These are phyloP conservation scores for Halictus quadricinctus DNA, from an alignment of 2,888 invertebrate species.

Conservation along the genomic window DNA sequence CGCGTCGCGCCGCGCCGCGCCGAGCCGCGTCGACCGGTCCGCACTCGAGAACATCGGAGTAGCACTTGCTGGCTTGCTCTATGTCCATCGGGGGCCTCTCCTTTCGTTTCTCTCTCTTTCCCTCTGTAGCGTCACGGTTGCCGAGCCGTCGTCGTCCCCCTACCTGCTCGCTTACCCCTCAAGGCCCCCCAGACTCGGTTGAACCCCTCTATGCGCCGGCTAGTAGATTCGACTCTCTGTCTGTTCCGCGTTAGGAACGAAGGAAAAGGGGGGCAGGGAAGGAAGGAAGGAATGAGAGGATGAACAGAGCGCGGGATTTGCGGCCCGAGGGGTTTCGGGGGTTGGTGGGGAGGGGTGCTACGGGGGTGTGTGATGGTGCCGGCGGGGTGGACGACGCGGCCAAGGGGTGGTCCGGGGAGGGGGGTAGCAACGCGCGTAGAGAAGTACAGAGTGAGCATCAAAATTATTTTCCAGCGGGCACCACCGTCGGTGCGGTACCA, in stretches of 20 bases:
- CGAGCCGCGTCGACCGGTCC: conserved; percentile 21
- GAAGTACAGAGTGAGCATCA: conserved; percentile 69
- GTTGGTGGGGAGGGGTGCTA: background rate
- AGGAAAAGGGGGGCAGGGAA: conserved; percentile 36
- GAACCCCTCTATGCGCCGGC: conserved; percentile 24
- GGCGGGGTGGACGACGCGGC: conserved; percentile 13
- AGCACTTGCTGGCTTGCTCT: conserved; percentile 34
- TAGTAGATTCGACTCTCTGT: conserved; percentile 66
- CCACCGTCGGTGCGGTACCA: conserved; percentile 65
- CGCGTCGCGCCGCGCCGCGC: background rate
- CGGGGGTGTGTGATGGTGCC: conserved; percentile 11
- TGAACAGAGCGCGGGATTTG: conserved; percentile 48
- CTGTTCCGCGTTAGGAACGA: conserved; percentile 56
- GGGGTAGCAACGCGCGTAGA: conserved; percentile 44
- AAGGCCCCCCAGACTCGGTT: background rate
- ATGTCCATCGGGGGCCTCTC: conserved; percentile 31
- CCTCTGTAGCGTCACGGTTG: conserved; percentile 44
- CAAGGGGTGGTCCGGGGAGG: conserved; percentile 5
- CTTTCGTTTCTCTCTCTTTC: conserved; percentile 22
- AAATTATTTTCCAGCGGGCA: conserved; percentile 79
- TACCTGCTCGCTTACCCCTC: conserved; percentile 7
- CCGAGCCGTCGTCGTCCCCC: conserved; percentile 36
- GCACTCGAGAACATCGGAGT: conserved; percentile 43
- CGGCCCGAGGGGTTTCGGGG: conserved; percentile 32
- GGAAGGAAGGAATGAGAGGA: conserved; percentile 45